phyloP scores from a whole-genome alignment of 1,140 invertebrate species.

The Drosophila sproati region DNA sequence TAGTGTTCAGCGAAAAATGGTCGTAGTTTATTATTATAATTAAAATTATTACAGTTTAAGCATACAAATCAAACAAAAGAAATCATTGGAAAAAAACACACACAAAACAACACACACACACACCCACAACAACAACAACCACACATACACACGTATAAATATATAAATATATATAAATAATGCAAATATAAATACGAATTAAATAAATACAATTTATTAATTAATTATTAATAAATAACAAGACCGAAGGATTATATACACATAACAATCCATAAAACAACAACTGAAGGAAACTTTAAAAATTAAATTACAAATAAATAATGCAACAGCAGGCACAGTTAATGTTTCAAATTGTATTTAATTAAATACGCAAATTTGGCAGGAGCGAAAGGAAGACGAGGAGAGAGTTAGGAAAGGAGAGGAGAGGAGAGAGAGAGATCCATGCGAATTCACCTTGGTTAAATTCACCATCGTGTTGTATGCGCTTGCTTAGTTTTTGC shows the following conservation, averaged over 20 bases:
- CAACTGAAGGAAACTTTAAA: conserved; percentile 15
- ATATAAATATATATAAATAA: conserved; percentile 28
- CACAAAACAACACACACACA: conserved; percentile 16
- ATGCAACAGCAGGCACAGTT: conserved; percentile 36
- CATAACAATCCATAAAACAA: conserved; percentile 8
- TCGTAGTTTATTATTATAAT: conserved; percentile 66
- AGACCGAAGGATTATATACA: conserved; percentile 7
- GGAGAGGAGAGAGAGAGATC: neutral
- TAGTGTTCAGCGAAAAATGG: conserved; percentile 48
- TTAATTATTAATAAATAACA: conserved; percentile 32
- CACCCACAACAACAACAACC: neutral
- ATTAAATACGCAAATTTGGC: conserved; percentile 14
- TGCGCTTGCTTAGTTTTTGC: conserved; percentile 1
- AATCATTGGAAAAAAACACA: conserved; percentile 30
- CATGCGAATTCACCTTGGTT: conserved; percentile 1
- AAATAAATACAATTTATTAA: conserved; percentile 66
- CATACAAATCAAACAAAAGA: conserved; percentile 33
- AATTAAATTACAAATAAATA: conserved; percentile 7
- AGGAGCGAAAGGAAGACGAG: neutral
- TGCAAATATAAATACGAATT: conserved; percentile 42
- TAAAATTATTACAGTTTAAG: conserved; percentile 59
- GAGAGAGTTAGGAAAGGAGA: neutral
- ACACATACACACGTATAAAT: conserved; percentile 25
- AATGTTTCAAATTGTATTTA: conserved; percentile 35
- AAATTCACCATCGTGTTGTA: neutral